Conservation (phyloP, 53 echinoderm and acorn worm species). For the Stichopus horrens region DNA sequence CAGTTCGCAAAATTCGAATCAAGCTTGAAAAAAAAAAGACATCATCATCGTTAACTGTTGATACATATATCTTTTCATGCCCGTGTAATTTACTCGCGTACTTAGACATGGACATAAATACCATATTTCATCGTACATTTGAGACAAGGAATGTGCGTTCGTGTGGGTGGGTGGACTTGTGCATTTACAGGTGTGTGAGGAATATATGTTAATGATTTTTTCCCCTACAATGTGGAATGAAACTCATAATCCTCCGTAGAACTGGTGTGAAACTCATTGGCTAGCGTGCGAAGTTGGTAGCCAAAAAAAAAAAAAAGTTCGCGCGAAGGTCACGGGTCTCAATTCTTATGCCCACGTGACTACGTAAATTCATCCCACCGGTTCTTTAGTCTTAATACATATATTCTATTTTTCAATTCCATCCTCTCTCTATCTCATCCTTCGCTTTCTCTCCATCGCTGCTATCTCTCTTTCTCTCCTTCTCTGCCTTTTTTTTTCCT, state of each 20-base stretch:
- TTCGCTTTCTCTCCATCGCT: background rate
- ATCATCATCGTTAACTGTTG: no score
- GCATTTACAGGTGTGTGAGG: background rate
- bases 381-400: background rate
- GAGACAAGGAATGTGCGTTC: background rate
- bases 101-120: no score
- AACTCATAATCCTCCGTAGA: background rate
- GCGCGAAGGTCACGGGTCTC: constrained; percentile 39
- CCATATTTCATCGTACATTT: background rate
- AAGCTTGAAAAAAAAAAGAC: no score
- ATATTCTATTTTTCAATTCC: background rate
- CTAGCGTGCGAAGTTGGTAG: constrained; percentile 40
- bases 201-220: no score
- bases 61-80: no score
- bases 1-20: no score
- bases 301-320: constrained; percentile 25
- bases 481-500: background rate
- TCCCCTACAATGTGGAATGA: no score
- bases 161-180: background rate
- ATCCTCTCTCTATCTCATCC: background rate
- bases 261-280: background rate
- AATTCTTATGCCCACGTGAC: constrained; percentile 7
- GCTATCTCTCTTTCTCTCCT: background rate
- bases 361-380: constrained; percentile 3
- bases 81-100: no score